These are phyloP conservation scores for Pogona vitticeps DNA, from an alignment of 2,113 vertebrate genomes.

Conservation along the genomic window DNA sequence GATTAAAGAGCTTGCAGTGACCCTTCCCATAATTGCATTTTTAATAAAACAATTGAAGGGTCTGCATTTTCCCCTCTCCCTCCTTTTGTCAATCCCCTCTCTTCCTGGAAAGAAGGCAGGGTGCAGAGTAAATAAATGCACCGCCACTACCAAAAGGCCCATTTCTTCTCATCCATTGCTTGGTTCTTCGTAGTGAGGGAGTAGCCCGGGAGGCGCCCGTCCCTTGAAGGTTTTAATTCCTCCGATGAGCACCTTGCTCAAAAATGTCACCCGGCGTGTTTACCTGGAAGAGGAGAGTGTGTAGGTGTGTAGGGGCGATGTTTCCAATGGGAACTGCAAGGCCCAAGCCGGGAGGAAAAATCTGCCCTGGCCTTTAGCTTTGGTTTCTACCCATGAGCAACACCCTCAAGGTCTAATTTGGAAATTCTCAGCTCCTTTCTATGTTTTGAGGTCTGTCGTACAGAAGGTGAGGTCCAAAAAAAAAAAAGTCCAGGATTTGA, in stretches of 20 bases:
- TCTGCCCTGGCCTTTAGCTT: not conserved
- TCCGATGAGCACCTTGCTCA: constrained; percentile 13
- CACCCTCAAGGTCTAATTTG: not conserved
- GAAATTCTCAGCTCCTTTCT: not conserved
- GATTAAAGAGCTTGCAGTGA: too few species aligned
- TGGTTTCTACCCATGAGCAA: not conserved
- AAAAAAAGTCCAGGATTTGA: not conserved
- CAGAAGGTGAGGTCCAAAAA: not conserved
- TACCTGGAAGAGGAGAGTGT: not conserved
- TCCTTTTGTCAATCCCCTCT: too few species aligned
- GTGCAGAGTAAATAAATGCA: too few species aligned
- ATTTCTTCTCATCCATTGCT: too few species aligned
- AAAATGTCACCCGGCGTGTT: constrained; percentile 39
- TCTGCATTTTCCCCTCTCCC: too few species aligned
- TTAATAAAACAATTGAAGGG: too few species aligned
- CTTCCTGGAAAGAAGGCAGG: too few species aligned
- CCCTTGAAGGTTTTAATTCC: not conserved
- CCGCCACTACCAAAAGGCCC: too few species aligned
- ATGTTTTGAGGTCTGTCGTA: not conserved
- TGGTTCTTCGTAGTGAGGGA: not conserved
- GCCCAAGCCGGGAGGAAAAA: not conserved
- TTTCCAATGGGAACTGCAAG: not conserved
- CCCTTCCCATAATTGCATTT: too few species aligned
- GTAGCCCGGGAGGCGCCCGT: not conserved
- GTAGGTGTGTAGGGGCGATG: not conserved